A percentile compares a stretch with the other conserved stretches of the same genome.
Conservation (phyloP, 2,797 vertebrate genomes). For the Botia almorhae region DNA sequence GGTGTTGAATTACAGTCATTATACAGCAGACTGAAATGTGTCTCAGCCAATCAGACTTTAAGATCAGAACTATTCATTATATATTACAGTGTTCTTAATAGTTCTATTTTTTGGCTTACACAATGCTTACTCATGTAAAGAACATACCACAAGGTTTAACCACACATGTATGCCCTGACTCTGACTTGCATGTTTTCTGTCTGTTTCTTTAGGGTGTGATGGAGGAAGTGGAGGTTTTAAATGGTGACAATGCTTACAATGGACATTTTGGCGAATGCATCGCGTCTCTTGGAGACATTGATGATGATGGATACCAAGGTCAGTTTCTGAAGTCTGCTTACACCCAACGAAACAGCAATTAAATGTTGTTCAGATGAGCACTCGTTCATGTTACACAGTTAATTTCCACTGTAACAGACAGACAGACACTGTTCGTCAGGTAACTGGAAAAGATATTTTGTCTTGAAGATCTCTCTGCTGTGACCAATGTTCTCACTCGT, state of each 20-base stretch:
- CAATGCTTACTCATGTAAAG: no score
- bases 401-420: slow-evolving; percentile 14
- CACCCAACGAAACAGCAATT: background rate
- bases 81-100: no score
- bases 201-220: slow-evolving; percentile 84
- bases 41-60: no score
- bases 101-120: no score
- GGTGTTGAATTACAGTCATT: no score
- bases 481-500: slow-evolving; percentile 30
- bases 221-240: slow-evolving; percentile 84
- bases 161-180: no score
- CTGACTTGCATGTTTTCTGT: slow-evolving; percentile 45
- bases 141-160: no score
- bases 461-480: slow-evolving; percentile 3
- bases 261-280: slow-evolving; percentile 97
- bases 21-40: no score
- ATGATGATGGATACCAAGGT: slow-evolving; percentile 95
- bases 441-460: slow-evolving; percentile 30
- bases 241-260: slow-evolving; percentile 86
- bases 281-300: slow-evolving; percentile 87
- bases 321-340: slow-evolving; percentile 53
- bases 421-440: slow-evolving; percentile 34
- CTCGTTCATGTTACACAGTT: background rate
- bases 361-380: background rate
- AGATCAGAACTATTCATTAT: no score